Conservation (phyloP, 2,113 vertebrate species). For the Panurus biarmicus region DNA sequence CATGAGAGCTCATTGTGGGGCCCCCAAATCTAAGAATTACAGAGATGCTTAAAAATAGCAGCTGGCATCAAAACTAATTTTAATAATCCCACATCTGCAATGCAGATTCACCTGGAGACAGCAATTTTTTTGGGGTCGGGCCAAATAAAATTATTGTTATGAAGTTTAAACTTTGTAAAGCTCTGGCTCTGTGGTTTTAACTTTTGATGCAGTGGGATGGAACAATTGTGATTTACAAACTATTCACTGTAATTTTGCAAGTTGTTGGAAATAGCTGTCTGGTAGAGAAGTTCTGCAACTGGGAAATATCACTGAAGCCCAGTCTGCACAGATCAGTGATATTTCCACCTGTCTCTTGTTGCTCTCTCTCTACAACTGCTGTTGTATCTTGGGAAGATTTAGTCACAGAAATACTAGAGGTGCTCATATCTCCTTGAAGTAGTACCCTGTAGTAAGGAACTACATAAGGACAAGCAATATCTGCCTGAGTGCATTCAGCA, state of each 20-base stretch:
- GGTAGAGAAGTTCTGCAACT: neutral
- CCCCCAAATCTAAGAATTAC: neutral
- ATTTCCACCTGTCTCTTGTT: neutral
- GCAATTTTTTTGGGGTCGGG: fast-evolving
- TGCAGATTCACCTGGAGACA: neutral
- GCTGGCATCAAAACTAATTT: neutral
- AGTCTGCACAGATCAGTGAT: neutral
- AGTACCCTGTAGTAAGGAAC: neutral
- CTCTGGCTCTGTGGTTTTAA: neutral
- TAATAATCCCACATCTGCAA: neutral
- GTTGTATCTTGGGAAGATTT: neutral
- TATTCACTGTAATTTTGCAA: neutral
- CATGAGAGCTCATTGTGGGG: neutral
- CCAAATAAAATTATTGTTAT: neutral
- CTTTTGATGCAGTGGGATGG: neutral
- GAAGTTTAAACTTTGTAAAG: neutral
- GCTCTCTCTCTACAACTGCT: neutral
- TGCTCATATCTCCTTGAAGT: neutral
- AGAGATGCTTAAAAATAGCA: neutral
- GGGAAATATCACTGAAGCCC: neutral
- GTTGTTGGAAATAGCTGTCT: neutral
- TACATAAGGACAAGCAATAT: neutral
- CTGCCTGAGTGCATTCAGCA: neutral
- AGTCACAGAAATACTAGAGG: neutral
- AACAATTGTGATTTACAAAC: neutral